Conservation (phyloP, 2,888 invertebrate species). For the Drosophila pseudotalamancana region DNA sequence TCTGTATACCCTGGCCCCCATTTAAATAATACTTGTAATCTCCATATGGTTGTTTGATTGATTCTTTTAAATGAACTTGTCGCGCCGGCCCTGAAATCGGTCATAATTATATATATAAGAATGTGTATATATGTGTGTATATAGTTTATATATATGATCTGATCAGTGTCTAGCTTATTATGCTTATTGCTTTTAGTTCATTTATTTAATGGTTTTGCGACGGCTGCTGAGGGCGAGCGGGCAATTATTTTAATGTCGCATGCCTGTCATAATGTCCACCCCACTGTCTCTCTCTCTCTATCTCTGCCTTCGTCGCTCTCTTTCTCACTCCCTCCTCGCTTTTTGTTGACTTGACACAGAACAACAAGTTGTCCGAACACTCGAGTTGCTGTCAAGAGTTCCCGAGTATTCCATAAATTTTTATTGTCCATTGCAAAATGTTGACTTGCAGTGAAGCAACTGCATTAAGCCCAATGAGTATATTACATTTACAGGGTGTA, state of each 20-base stretch:
- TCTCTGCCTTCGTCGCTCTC: not conserved
- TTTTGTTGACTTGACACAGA: conserved; percentile 8
- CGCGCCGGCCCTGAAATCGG: conserved; percentile 63
- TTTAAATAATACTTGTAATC: conserved; percentile 58
- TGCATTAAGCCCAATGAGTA: not conserved
- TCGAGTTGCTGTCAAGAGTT: conserved; percentile 22
- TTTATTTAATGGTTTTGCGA: conserved; percentile 66
- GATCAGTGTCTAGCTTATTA: conserved; percentile 52
- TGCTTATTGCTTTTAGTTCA: conserved; percentile 71
- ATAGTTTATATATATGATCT: conserved; percentile 19
- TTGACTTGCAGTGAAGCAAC: conserved; percentile 15
- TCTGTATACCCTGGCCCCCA: not conserved
- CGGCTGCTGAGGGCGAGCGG: conserved; percentile 13
- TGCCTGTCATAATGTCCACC: conserved; percentile 29
- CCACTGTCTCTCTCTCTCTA: not conserved
- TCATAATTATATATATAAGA: conserved; percentile 31
- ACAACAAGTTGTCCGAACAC: conserved; percentile 17
- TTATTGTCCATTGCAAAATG: conserved; percentile 36
- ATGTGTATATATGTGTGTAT: not conserved
- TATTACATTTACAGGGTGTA: conserved; percentile 1
- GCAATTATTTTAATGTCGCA: conserved; percentile 56
- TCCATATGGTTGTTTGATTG: conserved; percentile 67
- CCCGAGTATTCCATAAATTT: conserved; percentile 21
- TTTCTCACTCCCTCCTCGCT: not conserved
- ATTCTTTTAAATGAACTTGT: conserved; percentile 66